Evolutionary conservation across 2,797 vertebrate genomes (phyloP).

Genomic region (Kryptopterus vitreolus): DNA sequence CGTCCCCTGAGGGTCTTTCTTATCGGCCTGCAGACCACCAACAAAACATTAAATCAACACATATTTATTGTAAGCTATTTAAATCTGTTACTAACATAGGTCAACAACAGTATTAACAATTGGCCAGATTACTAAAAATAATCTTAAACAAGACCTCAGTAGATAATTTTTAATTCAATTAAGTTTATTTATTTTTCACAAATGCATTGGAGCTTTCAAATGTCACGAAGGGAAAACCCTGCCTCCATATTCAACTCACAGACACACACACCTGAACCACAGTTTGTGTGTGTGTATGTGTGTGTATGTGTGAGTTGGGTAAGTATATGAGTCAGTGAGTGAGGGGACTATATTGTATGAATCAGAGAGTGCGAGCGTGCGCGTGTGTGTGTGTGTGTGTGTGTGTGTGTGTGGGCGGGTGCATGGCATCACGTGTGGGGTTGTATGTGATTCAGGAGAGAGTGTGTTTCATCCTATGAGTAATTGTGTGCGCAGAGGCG

Average conservation of each 20-base stretch:
- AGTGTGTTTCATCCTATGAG: conserved; percentile 48
- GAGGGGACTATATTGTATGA: conserved; percentile 38
- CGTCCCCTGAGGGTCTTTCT: conserved; percentile 90
- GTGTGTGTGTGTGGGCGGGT: conserved; percentile 43
- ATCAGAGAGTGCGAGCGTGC: too few species aligned
- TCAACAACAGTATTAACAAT: not conserved
- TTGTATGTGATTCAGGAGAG: conserved; percentile 50
- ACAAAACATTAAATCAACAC: conserved; percentile 36
- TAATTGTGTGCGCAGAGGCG: conserved; percentile 28
- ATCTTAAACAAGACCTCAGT: too few species aligned
- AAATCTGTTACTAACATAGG: too few species aligned
- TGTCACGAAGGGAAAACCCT: not conserved
- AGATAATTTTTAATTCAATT: too few species aligned
- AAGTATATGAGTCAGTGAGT: conserved; percentile 41
- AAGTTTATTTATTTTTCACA: too few species aligned
- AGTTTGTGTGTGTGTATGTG: conserved; percentile 31
- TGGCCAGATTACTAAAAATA: too few species aligned
- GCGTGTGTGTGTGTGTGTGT: conserved; percentile 43
- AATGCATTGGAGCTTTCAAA: not conserved
- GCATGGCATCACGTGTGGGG: conserved; percentile 41
- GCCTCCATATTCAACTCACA: not conserved
- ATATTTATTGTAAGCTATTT: not conserved
- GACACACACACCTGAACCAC: conserved; percentile 19
- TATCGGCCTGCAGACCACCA: conserved; percentile 80
- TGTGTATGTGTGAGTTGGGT: conserved; percentile 15